Base-by-base conservation (phyloP, 2,113 vertebrate species). In the Microcebus lehilahytsara region DNA sequence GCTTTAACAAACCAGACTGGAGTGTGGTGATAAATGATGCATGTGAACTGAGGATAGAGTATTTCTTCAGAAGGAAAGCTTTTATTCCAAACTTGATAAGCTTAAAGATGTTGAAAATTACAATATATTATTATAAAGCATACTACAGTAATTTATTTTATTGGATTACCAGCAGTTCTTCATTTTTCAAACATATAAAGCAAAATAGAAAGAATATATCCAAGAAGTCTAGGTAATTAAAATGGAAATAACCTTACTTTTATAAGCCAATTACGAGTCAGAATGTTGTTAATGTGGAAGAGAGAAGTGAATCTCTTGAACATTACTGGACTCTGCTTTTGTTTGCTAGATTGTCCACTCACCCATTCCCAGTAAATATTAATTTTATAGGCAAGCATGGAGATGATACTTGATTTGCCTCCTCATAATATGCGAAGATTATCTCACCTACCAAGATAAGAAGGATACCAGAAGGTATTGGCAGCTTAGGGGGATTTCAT, bases 181-280 rank as follows among this genome's bases (percentile, higher is more conserved):
- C 8, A 69, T 80, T 96, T 87, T 89, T 92, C 20, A 88, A 80
- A 83, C 53, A 69, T 60, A 51, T 42, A 83, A 90, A 75, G 62
- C 20, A 79, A 93, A 85, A 42, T 17, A 51, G 11, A 64, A 60
- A 77, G 25, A 56, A 84, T 66, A 62, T 1, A 34, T 79, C 51
- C 10, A 74, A 79, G 12, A 93, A 83, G 3, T 84, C 9, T 60
- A 62, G 49, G 20, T 71, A 71, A 78, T 58, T 91, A 42, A 92
- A 92, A 66, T 84, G 22, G 11, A 91, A 90, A 74, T 46, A 37
- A 69, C 46, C 20, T 75, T 49, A n/a, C 75, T 95, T 58, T 74
- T 60, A 86, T 46, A 16, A 92, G 17, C 20, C 34, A 90, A 25
- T 71, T 78, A 42, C 13, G 62, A 78, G 32, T 56, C 62, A 85